Base-by-base conservation (phyloP, 2,888 invertebrate genomes). In the Sipha maydis region DNA sequence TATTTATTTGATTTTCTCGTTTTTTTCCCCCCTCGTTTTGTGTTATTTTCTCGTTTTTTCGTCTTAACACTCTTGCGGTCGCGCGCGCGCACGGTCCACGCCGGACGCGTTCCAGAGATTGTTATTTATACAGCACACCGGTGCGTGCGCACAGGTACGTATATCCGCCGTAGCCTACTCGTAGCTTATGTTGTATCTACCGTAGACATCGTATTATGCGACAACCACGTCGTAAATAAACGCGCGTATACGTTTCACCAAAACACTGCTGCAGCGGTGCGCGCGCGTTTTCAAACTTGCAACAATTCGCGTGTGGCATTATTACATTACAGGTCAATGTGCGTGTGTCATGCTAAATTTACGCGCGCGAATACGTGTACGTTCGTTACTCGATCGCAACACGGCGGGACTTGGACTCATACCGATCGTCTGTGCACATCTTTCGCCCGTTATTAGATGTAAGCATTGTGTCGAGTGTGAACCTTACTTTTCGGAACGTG, bases 101-200 rank as follows among this genome's bases (percentile, higher is more conserved):
- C 78, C n/a, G n/a, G 5, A 31, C 78, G 31, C 78, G 83, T 54
- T 73, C 48, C 71, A 8, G 34, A 83, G 83, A 73, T 83, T 54
- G 83, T 83, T 83, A 83, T 83, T 83, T 82, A 83, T n/a, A 61
- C 11, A 54, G 21, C n/a, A 61, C 71, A 71, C 83, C 31, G 34
- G 71, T 25, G 38, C 48, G 17, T 73, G 71, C 31, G 56, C 31
- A 67, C 11, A 67, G n/a, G 41, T 14, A 34, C 71, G n/a, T n/a
- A n/a, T n/a, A n/a, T n/a, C n/a, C n/a, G n/a, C n/a, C n/a, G n/a
- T 34, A 34, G 34, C 34, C 34, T 34, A 34, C 4, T 34, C 34
- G 34, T 4, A 34, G 34, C 34, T 3, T 34, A 4, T 34, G 34
- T 34, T 34, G 34, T 28, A 83, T 83, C 83, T 75, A n/a, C 73